A percentile compares a stretch with the other conserved stretches of the same genome.
These are phyloP conservation scores for Coelopa pilipes DNA, from an alignment of 2,888 invertebrate genomes.

Conservation along the genomic window DNA sequence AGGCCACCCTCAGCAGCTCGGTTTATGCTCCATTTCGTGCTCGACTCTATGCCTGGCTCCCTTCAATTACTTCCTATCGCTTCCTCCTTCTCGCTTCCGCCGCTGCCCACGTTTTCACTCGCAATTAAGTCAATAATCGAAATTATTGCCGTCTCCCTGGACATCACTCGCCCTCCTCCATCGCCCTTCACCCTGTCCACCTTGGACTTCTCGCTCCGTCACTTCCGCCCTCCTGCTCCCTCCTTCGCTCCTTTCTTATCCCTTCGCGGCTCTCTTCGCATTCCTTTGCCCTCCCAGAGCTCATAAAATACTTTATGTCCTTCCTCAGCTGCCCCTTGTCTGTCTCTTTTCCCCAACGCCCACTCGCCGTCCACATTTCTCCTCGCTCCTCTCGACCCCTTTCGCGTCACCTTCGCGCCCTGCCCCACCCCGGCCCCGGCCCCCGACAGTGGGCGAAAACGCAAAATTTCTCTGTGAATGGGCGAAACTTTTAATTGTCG, in stretches of 20 bases:
- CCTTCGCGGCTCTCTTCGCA: no score
- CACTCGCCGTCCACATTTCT: neutral
- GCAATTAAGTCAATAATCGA: conserved; percentile 33
- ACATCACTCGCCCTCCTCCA: no score
- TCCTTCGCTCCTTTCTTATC: neutral
- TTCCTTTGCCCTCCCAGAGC: neutral
- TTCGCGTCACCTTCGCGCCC: neutral
- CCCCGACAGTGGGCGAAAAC: neutral
- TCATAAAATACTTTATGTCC: conserved; percentile 5
- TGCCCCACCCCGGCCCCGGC: neutral
- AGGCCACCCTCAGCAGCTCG: no score
- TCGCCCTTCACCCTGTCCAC: no score
- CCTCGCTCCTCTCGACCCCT: neutral
- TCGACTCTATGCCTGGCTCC: no score
- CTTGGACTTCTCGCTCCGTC: neutral
- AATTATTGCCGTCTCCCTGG: conserved; percentile 21
- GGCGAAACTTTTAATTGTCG: neutral
- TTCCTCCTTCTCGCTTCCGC: neutral
- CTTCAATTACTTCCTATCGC: neutral
- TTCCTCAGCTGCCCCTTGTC: neutral
- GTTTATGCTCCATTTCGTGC: no score
- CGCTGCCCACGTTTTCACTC: conserved; percentile 3
- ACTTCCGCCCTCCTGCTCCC: neutral
- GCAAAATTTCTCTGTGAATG: neutral
- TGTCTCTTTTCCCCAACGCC: neutral